Evolutionary conservation across 2,888 invertebrate species (phyloP), one percentile per base, ranked within the genome.

Genomic region (Lepidochrysops patricia): DNA sequence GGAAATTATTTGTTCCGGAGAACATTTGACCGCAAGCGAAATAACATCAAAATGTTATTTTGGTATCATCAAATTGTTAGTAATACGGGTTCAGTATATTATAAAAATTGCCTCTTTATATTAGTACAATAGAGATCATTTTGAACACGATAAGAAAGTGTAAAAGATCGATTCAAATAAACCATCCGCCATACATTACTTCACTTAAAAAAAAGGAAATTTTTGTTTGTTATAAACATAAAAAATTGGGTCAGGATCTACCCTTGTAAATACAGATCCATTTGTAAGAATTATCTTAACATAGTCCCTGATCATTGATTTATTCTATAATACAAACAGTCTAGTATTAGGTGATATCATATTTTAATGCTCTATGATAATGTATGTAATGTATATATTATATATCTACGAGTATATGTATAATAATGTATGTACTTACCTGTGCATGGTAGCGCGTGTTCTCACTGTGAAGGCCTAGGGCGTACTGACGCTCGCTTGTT

Each of bases 401-500:
- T 54, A 27, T 52, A 52, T 13, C 19, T 23, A 12, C 54, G 54
- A 52, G 27, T 29, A 54, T 15, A 6, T 19, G 32, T 13, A 37
- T 13, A 37, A n/a, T n/a, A n/a, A n/a, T n/a, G 32, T 32, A 12
- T 15, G 29, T 57, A 70, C 74, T 70, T 72, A 80, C 79, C 78
- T 78, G 66, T 76, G 74, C 79, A 81, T 82, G 67, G 65, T 62
- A 61, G 60, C 70, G 68, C 73, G 75, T 71, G 70, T 67, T 66
- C 58, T 59, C 75, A 68, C 71, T 67, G 63, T 62, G 70, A 69
- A 72, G 66, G 69, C 66, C 70, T 66, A 69, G 68, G 70, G 69
- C 68, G 67, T 65, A 83, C 84, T 84, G 70, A 74, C 66, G 75
- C 76, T 63, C 58, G 62, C 63, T 64, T 63, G 62, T 70, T 69